Conservation (phyloP, 2,888 invertebrate genomes). For the Buathra laborator region DNA sequence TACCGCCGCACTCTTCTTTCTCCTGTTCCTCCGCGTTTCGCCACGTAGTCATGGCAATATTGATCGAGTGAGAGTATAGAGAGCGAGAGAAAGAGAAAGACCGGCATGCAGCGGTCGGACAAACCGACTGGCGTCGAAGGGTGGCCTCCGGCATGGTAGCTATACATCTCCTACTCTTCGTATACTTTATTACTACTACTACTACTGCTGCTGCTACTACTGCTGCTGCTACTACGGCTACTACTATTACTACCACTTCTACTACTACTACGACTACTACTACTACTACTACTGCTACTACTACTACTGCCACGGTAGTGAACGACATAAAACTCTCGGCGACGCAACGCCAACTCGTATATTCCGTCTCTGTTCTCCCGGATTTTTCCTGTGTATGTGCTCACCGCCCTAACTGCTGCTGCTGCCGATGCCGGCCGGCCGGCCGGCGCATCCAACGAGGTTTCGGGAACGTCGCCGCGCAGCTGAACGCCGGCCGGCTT, state of each 20-base stretch:
- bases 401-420: background rate
- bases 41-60: constrained; percentile 83
- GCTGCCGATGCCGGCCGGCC: constrained; percentile 61
- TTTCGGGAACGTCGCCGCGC: constrained; percentile 71
- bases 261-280: background rate
- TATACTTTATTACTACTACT: constrained; percentile 1
- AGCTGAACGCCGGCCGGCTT: constrained; percentile 58
- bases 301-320: background rate
- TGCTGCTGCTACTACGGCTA: background rate
- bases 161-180: background rate
- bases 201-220: background rate
- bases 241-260: background rate
- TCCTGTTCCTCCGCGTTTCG: constrained; percentile 73
- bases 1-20: constrained; percentile 47
- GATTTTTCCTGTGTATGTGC: constrained; percentile 2
- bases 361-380: constrained; percentile 1
- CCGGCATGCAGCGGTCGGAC: constrained; percentile 42
- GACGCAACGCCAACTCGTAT: constrained; percentile 10
- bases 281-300: background rate
- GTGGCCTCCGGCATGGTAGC: constrained; percentile 30
- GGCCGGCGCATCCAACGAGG: constrained; percentile 71
- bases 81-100: constrained; percentile 39
- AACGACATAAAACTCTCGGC: constrained; percentile 16
- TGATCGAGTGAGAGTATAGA: constrained; percentile 75
- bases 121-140: constrained; percentile 50